Evolutionary conservation across 2,113 vertebrate genomes (phyloP).

Genomic region (Ochotona princeps): DNA sequence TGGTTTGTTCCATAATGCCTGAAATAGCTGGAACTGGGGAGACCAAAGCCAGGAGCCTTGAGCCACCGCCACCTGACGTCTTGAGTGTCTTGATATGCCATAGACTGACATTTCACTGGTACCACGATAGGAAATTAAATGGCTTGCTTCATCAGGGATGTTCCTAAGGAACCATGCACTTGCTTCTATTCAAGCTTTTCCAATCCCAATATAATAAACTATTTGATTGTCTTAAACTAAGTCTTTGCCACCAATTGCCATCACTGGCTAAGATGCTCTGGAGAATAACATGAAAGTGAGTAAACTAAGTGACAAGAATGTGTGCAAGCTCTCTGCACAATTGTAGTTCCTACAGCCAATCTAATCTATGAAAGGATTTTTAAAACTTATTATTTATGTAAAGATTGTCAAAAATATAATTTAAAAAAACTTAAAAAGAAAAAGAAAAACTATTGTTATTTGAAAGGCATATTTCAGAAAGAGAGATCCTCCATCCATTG

Average conservation of each 20-base stretch:
- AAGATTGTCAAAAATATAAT: too few species aligned
- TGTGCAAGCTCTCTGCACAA: background rate
- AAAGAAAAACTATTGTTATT: background rate
- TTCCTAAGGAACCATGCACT: background rate
- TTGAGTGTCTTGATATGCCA: background rate
- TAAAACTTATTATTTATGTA: background rate
- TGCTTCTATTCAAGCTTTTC: background rate
- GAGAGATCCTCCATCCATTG: too few species aligned
- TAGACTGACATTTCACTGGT: background rate
- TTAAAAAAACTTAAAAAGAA: too few species aligned
- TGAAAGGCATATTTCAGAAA: too few species aligned
- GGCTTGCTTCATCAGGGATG: background rate
- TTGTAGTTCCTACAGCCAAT: background rate
- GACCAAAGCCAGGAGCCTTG: too few species aligned
- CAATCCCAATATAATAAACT: background rate
- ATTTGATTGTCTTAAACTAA: background rate
- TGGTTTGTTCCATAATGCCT: too few species aligned
- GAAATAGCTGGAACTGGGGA: background rate
- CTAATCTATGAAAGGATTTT: background rate
- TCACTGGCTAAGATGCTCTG: background rate
- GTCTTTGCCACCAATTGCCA: background rate
- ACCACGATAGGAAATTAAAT: background rate
- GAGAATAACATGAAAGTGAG: background rate
- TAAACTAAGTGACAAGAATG: background rate
- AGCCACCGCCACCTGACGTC: too few species aligned